Conservation (phyloP, 2,888 invertebrate species). For the Amblyjoppa fuscipennis region DNA sequence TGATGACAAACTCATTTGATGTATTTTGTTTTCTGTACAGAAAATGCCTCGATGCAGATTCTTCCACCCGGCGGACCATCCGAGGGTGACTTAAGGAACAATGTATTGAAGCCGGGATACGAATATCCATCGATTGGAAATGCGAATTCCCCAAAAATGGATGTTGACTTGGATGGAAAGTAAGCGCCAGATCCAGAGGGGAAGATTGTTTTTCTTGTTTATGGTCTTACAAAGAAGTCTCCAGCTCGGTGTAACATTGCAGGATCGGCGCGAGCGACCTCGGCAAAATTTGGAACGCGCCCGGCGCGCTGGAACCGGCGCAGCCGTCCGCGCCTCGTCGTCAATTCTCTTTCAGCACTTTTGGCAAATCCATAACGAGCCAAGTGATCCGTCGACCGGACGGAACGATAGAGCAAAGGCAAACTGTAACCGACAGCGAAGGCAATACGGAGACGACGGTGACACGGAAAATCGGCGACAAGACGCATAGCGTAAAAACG, state of each 20-base stretch:
- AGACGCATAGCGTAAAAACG: constrained; percentile 79
- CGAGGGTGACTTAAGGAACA: constrained; percentile 70
- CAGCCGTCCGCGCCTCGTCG: constrained; percentile 79
- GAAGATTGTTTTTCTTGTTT: too few relatives aligned
- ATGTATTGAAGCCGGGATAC: constrained; percentile 83
- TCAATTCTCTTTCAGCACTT: constrained; percentile 73
- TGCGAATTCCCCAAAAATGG: constrained; percentile 79
- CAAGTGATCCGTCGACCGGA: constrained; percentile 87
- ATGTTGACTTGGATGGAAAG: constrained; percentile 88
- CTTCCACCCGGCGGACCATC: constrained; percentile 66
- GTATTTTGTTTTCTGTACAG: constrained; percentile 40
- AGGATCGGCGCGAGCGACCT: constrained; percentile 79
- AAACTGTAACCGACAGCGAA: constrained; percentile 86
- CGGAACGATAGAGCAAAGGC: constrained; percentile 87
- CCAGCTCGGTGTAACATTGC: constrained; percentile 8
- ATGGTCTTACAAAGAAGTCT: background rate
- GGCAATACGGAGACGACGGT: constrained; percentile 88
- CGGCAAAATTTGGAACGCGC: constrained; percentile 77
- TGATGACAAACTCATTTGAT: background rate
- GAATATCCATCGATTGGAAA: constrained; percentile 73
- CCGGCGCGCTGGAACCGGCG: constrained; percentile 75
- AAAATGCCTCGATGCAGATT: constrained; percentile 52
- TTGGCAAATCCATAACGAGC: constrained; percentile 86
- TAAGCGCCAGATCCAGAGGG: constrained; percentile 76
- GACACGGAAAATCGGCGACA: constrained; percentile 82